phyloP scores from a whole-genome alignment of 2,113 vertebrate genomes.

The Brachyistius frenatus region DNA sequence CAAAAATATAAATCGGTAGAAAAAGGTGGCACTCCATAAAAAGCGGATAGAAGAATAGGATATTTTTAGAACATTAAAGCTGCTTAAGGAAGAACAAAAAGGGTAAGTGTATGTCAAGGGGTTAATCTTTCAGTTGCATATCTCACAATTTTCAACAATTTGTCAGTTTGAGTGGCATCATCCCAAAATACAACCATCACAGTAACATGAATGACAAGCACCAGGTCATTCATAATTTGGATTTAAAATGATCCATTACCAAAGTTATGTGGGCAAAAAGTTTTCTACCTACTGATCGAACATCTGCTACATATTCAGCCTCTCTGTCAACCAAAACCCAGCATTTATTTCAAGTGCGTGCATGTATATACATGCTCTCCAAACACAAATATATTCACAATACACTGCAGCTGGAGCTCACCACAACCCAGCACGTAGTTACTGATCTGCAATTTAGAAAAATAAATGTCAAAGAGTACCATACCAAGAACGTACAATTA shows the following conservation, averaged over 20 bases:
- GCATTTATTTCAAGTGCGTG: constrained; percentile 22
- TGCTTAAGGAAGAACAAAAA: neutral
- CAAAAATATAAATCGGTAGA: neutral
- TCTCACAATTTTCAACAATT: no score
- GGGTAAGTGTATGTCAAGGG: neutral
- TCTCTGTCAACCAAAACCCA: constrained; percentile 24
- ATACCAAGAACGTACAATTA: constrained; percentile 44
- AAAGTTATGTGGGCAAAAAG: neutral
- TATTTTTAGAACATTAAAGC: neutral
- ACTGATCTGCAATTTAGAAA: constrained; percentile 18
- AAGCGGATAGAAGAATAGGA: neutral
- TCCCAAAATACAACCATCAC: neutral
- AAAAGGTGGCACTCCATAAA: neutral
- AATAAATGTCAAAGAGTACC: constrained; percentile 31
- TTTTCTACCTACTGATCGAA: constrained; percentile 2
- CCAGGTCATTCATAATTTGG: no score
- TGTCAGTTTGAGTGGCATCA: neutral
- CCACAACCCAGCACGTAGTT: constrained; percentile 60
- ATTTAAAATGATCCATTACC: neutral
- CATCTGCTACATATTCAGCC: constrained; percentile 4
- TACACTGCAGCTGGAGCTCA: constrained; percentile 43
- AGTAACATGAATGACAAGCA: no score
- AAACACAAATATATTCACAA: constrained; percentile 38
- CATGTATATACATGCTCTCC: constrained; percentile 50
- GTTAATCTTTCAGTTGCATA: neutral